Conservation (phyloP, 2,113 vertebrate species). For the Crotalus horridus region DNA sequence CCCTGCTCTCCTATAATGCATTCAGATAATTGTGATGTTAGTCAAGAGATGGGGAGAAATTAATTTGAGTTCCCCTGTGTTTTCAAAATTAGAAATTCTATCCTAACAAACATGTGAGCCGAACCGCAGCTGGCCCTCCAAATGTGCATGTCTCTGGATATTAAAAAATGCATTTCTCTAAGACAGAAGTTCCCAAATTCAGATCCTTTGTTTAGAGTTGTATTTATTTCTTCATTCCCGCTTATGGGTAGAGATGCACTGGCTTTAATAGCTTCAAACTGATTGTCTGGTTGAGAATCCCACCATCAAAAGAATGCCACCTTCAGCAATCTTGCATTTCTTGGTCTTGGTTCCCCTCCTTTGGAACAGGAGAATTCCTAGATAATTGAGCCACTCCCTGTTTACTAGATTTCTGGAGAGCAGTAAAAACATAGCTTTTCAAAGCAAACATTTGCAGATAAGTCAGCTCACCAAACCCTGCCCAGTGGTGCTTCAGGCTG, state of each 20-base stretch:
- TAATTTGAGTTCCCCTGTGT: not conserved
- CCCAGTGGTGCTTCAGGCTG: not conserved
- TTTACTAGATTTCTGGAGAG: not conserved
- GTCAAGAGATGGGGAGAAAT: not conserved
- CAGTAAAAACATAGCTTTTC: not conserved
- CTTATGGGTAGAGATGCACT: not conserved
- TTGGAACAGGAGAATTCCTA: not conserved
- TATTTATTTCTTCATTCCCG: not conserved
- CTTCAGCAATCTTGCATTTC: not conserved
- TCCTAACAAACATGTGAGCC: not conserved
- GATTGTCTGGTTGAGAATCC: not conserved
- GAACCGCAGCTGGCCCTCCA: not conserved
- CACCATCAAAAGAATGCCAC: not conserved
- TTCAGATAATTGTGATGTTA: not conserved
- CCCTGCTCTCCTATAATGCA: not conserved
- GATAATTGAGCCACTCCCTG: not conserved
- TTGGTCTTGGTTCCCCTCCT: not conserved
- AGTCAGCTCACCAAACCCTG: not conserved
- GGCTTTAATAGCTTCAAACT: not conserved
- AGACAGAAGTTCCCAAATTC: not conserved
- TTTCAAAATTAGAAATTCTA: not conserved
- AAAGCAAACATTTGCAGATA: not conserved
- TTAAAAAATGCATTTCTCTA: not conserved
- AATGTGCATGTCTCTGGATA: not conserved
- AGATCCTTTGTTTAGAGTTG: not conserved